Percentiles rank a stretch among this genome's conserved stretches.
phyloP scores from a whole-genome alignment of 2,888 invertebrate species.

The Eristalis intricaria region DNA sequence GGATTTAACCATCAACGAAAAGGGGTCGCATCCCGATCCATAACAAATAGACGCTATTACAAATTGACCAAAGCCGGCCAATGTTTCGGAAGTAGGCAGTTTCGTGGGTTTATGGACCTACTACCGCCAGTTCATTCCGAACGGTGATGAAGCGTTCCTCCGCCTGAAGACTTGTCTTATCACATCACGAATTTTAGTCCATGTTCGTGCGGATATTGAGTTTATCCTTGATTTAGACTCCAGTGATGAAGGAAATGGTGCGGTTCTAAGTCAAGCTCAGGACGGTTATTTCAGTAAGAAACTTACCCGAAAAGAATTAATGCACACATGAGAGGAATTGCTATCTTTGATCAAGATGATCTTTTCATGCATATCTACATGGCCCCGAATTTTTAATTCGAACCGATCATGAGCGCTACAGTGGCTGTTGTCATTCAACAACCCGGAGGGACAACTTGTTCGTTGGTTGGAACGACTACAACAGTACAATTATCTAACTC shows the following conservation, averaged over 20 bases:
- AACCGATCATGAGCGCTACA: conserved; percentile 22
- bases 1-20: no score
- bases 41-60: no score
- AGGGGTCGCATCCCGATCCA: no score
- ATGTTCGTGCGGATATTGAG: neutral
- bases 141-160: no score
- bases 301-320: conserved; percentile 8
- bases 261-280: conserved; percentile 20
- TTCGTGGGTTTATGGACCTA: no score
- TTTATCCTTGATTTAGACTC: conserved; percentile 3
- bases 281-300: conserved; percentile 43
- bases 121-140: no score
- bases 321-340: conserved; percentile 8
- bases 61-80: no score
- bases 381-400: conserved; percentile 3
- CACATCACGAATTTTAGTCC: neutral
- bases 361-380: conserved; percentile 20
- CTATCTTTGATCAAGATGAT: conserved; percentile 20
- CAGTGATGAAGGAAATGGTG: neutral
- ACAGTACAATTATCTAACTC: conserved; percentile 1
- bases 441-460: neutral
- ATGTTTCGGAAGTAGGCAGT: no score
- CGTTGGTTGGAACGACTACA: conserved; percentile 1
- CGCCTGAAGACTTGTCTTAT: neutral
- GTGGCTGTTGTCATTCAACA: conserved; percentile 4